Conservation (phyloP, 2,888 invertebrate genomes). For the Sesia bembeciformis region DNA sequence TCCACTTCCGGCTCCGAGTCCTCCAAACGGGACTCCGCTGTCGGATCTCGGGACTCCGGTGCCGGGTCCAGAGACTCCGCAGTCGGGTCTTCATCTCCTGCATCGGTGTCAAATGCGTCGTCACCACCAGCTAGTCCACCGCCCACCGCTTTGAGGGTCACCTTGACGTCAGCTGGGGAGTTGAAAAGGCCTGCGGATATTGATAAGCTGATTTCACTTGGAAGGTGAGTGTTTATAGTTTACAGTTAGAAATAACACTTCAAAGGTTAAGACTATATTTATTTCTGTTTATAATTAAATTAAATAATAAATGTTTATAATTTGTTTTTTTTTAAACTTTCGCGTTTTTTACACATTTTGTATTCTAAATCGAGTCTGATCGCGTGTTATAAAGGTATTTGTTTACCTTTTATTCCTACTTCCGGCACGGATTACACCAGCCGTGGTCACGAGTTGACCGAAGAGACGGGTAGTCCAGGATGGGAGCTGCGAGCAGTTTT, state of each 20-base stretch:
- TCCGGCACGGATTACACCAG: no score
- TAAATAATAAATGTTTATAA: no score
- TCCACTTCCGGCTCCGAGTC: conserved; percentile 55
- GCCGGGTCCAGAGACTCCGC: conserved; percentile 72
- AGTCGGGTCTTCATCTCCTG: conserved; percentile 73
- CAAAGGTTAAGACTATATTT: no score
- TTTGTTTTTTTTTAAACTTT: no score
- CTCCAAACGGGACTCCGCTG: conserved; percentile 19
- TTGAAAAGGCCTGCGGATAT: conserved; percentile 57
- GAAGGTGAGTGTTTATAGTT: conserved; percentile 26
- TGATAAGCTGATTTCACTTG: conserved; percentile 45
- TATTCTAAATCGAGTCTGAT: no score
- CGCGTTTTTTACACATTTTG: no score
- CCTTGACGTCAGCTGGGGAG: conserved; percentile 77
- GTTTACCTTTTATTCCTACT: no score
- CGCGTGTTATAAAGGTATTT: no score
- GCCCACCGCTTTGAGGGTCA: conserved; percentile 54
- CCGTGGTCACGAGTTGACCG: no score
- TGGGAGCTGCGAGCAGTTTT: no score
- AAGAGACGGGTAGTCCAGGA: no score
- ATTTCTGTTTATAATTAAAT: no score
- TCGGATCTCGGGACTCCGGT: conserved; percentile 20
- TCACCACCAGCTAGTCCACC: conserved; percentile 49
- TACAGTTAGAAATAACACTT: background rate
- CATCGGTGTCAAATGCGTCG: conserved; percentile 32